phyloP scores from a whole-genome alignment of 1,140 invertebrate species.

The Caerostris darwini region DNA sequence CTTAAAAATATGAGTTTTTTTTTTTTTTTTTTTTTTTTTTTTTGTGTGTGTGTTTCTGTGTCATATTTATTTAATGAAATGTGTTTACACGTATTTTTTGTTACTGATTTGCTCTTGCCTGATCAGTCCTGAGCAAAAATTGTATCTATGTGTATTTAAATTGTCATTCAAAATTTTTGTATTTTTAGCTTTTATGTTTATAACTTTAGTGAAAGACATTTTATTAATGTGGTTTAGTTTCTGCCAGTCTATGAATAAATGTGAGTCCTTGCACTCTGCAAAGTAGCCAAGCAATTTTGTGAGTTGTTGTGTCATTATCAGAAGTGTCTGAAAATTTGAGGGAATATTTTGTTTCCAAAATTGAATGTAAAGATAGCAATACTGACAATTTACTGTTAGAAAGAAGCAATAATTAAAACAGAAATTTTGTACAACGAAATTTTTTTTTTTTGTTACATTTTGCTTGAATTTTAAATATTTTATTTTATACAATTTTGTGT shows the following conservation, averaged over 20 bases:
- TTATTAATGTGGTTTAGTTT: background rate
- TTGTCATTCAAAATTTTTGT: conserved; percentile 5
- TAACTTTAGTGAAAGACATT: background rate
- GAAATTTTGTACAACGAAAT: conserved; percentile 68
- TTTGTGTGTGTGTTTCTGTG: conserved; percentile 61
- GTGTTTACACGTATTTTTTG: background rate
- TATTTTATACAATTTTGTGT: background rate
- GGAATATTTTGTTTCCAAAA: conserved; percentile 40
- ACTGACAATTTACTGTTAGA: conserved; percentile 21
- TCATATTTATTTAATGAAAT: conserved; percentile 71
- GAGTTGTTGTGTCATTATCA: background rate
- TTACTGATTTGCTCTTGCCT: background rate
- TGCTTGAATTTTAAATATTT: background rate
- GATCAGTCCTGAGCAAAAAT: background rate
- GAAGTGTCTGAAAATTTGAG: background rate
- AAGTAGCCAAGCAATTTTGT: conserved; percentile 5
- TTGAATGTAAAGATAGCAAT: conserved; percentile 39
- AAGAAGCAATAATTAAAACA: conserved; percentile 62
- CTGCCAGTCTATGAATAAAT: conserved; percentile 4
- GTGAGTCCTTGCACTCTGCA: conserved; percentile 18
- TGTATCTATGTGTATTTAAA: background rate
- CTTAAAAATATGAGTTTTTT: background rate
- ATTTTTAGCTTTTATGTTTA: background rate
- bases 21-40: conserved; percentile 54
- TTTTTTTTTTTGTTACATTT: conserved; percentile 25